Percentiles rank a stretch among this genome's conserved stretches.
Conservation (phyloP, 2,888 invertebrate genomes). For the Arge pagana region DNA sequence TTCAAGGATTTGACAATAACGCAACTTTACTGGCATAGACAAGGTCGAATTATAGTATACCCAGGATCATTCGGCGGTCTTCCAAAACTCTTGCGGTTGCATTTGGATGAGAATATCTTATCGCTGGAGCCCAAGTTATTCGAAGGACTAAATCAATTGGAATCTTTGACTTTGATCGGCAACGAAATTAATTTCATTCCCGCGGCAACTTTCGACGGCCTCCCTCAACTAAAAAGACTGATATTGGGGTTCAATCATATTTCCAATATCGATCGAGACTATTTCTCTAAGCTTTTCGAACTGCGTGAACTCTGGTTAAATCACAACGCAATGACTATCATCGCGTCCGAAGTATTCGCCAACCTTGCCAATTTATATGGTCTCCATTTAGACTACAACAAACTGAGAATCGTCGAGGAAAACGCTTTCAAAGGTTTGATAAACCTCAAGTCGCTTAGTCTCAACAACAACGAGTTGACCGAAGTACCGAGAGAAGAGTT, state of each 20-base stretch:
- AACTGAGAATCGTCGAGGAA: slow-evolving; percentile 47
- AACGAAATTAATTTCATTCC: slow-evolving; percentile 53
- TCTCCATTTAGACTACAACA: slow-evolving; percentile 56
- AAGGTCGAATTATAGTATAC: slow-evolving; percentile 30
- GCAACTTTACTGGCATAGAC: slow-evolving; percentile 22
- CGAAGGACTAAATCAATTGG: slow-evolving; percentile 49
- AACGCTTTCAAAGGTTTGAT: slow-evolving; percentile 45
- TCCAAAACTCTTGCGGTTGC: slow-evolving; percentile 25
- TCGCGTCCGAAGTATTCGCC: slow-evolving; percentile 52
- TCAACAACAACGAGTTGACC: slow-evolving; percentile 54
- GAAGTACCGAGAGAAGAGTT: slow-evolving; percentile 53
- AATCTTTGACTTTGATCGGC: slow-evolving; percentile 51
- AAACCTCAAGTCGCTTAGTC: slow-evolving; percentile 49
- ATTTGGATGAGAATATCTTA: slow-evolving; percentile 32
- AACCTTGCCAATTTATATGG: slow-evolving; percentile 46
- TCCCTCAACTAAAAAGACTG: slow-evolving; percentile 52
- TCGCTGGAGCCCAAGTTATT: slow-evolving; percentile 50
- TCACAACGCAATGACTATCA: slow-evolving; percentile 51
- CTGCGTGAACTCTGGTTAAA: slow-evolving; percentile 48
- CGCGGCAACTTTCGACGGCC: slow-evolving; percentile 51
- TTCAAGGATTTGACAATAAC: slow-evolving; percentile 31
- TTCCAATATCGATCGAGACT: slow-evolving; percentile 43
- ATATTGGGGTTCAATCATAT: slow-evolving; percentile 54
- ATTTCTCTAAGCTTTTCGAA: slow-evolving; percentile 27
- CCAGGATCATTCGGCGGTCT: slow-evolving; percentile 32